A percentile compares a stretch with the other conserved stretches of the same genome.
Evolutionary conservation across 1,140 invertebrate genomes (phyloP).

Genomic region (Musca domestica): DNA sequence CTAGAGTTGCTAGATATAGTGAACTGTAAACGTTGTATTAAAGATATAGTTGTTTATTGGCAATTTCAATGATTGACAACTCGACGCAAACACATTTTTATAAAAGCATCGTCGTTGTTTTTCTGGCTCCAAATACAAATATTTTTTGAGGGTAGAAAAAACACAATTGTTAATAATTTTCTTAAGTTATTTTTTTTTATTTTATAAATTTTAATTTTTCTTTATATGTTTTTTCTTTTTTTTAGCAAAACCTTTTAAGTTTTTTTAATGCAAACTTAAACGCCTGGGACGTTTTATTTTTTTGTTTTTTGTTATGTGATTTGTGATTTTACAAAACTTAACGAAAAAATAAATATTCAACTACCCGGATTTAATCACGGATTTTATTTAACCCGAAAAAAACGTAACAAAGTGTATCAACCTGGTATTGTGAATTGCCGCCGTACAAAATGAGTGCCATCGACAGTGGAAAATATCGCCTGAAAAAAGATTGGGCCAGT

Average conservation of each 20-base stretch:
- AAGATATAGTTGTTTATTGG: too few species aligned
- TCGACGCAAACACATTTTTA: too few species aligned
- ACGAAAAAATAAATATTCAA: too few species aligned
- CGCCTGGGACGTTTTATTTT: slow-evolving; percentile 4
- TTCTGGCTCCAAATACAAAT: too few species aligned
- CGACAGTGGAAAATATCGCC: slow-evolving; percentile 49
- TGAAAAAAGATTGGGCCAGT: slow-evolving; percentile 54
- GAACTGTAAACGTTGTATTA: too few species aligned
- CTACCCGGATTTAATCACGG: too few species aligned
- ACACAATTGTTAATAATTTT: background rate
- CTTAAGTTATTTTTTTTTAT: background rate
- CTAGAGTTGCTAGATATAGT: background rate
- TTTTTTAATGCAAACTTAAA: background rate
- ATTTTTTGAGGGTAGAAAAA: too few species aligned
- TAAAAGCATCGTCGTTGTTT: too few species aligned
- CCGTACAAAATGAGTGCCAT: slow-evolving; percentile 42
- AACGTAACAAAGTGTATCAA: background rate
- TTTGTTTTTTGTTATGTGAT: slow-evolving; percentile 8
- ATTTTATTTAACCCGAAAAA: too few species aligned
- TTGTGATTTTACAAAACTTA: background rate
- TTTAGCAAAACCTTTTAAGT: slow-evolving; percentile 13
- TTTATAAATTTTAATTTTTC: background rate
- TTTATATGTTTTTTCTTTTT: background rate
- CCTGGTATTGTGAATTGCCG: background rate
- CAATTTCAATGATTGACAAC: too few species aligned